Percentiles rank a stretch among this genome's conserved stretches.
Conservation (phyloP, 2,888 invertebrate genomes). For the Eurytoma adleriae region DNA sequence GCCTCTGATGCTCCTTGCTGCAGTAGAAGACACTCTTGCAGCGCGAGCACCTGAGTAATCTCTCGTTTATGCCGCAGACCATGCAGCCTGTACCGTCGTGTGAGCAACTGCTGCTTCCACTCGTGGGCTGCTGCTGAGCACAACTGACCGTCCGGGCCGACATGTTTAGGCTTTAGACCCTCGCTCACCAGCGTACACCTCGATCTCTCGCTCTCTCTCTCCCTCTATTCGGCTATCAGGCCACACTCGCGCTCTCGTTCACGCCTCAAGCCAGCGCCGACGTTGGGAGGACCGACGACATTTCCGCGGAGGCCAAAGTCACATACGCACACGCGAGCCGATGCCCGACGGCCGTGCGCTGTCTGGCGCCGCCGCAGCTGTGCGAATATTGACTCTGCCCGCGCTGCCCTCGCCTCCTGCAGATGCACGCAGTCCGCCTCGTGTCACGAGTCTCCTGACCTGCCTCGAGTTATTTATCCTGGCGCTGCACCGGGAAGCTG, state of each 20-base stretch:
- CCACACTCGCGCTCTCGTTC: conserved; percentile 7
- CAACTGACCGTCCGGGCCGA: conserved; percentile 67
- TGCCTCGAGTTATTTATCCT: too few relatives aligned
- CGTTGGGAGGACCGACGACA: conserved; percentile 61
- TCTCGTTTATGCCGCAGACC: conserved; percentile 80
- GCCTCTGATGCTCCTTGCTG: conserved; percentile 86
- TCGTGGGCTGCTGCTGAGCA: conserved; percentile 63
- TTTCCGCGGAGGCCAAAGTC: conserved; percentile 63
- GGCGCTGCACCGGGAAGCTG: too few relatives aligned
- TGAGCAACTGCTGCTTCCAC: background rate
- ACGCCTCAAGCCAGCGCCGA: conserved; percentile 23
- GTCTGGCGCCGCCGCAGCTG: background rate
- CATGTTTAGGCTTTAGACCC: conserved; percentile 59
- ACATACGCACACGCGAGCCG: conserved; percentile 60
- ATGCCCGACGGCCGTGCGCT: conserved; percentile 1
- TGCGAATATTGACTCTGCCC: conserved; percentile 17
- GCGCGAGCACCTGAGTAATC: conserved; percentile 84
- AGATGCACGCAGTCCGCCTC: too few relatives aligned
- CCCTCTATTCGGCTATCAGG: background rate
- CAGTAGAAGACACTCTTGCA: conserved; percentile 88
- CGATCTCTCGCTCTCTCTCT: conserved; percentile 4
- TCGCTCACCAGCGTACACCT: conserved; percentile 17
- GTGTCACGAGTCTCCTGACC: background rate
- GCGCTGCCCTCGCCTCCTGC: background rate
- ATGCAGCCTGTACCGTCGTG: conserved; percentile 73